Evolutionary conservation across 1,140 invertebrate species (phyloP), one percentile per base, ranked within the genome.

Genomic region (Hermetia illucens): DNA sequence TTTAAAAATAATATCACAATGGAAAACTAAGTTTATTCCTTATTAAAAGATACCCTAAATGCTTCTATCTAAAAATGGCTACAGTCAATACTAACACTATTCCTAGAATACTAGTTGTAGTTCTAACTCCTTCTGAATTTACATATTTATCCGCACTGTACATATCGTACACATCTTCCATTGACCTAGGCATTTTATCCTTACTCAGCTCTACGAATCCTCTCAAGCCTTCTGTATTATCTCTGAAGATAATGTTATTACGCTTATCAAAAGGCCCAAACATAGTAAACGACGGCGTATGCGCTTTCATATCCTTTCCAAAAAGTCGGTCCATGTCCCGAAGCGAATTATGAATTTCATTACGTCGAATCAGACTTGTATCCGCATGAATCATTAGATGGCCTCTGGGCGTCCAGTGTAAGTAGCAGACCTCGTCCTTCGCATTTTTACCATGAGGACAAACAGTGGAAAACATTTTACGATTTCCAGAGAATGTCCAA

Each of bases 401-500:
- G 16, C 74, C 75, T 6, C 72, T 53, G n/a, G 73, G 63, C 3
- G 75, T 69, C 77, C 79, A 81, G 29, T 74, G 72, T n/a, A 82
- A 57, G 51, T 74, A 71, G 44, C 79, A 82, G 13, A 65, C 64
- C 42, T 71, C 61, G 8, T 57, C 49, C 34, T 64, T 62, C 2
- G 46, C 39, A 10, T 46, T 48, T 65, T 57, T 39, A 65, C 65
- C n/a, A 64, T 55, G 48, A 68, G 79, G 33, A 75, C 55, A 40
- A 56, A 61, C 24, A 46, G 53, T 21, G 61, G 65, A 42, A 62
- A 62, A 43, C 44, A 49, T 19, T 37, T 50, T 49, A 6, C 45
- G 41, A 0, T 44, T 43, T 5, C 18, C 21, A 22, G 32, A 35
- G 19, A 29, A 36, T 3, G 50, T 20, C 53, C 55, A 60, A 13